Base-by-base conservation (phyloP, 2,797 vertebrate species). In the Parauchenoglanis punctatus region DNA sequence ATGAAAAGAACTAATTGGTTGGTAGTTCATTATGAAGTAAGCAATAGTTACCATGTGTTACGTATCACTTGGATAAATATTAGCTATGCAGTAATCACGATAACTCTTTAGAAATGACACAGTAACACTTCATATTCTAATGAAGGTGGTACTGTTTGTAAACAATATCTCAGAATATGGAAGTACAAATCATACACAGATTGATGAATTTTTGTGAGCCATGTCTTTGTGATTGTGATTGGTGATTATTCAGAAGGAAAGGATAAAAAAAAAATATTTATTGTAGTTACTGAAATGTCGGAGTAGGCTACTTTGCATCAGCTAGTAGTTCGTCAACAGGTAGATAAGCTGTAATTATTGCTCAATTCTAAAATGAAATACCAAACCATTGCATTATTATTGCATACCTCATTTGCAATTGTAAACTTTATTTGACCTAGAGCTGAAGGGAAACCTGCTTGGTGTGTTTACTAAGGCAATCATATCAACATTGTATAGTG, bases 371-470 rank as follows among this genome's bases (percentile, higher is more conserved):
- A 61, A 81, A n/a, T 81, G 1, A 81, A 63, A 46, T 58, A n/a
- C 58, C 7, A 46, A 81, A n/a, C 54, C 10, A 10, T 31, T 54
- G 4, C 0, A 25, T n/a, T 63, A 46, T 46, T 81, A 81, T 2
- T 44, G 40, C 1, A 63, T 61, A 3, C 31, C 23, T 4, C 20
- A 61, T 44, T 40, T 40, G 77, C 40, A 20, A 25, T 25, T 80
- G 11, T 72, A 77, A 58, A 31, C 25, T 88, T 56, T 87, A 90
- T 25, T 63, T 56, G 54, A 28, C 77, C 58, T 81, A 3, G 17
- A 46, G 73, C 49, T 72, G 77, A 25, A 72, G 31, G 20, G 25
- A 78, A 88, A 87, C 83, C 85, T 87, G 78, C 63, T 83, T 77
- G 72, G 78, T 80, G 56, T 84, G 78, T 68, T 72, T 88, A 72